Base-by-base conservation (phyloP, 2,113 vertebrate genomes). In the Archilochus colubris region DNA sequence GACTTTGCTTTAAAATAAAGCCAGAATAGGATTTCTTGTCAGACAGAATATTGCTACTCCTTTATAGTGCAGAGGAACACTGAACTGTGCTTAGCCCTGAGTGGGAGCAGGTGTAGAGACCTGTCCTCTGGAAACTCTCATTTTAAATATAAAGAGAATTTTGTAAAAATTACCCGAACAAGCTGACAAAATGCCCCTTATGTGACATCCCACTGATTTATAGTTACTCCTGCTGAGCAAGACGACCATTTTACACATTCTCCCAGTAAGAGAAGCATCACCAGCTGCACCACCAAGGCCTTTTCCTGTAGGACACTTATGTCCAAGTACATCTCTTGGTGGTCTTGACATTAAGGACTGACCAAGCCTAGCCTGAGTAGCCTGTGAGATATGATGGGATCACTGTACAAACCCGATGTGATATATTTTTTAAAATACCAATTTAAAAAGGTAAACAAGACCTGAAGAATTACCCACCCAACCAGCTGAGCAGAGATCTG, bases 1-100 rank as follows among this genome's bases (percentile, higher is more conserved):
- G 57, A 81, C 38, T 91, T 76, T 43, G 61, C 72, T 95, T 92
- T 83, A 80, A 90, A 82, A 74, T 62, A 87, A 89, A 89, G 43
- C 59, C 74, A 53, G 36, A 66, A 77, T 14, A 84, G 69, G 16
- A n/a, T 81, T 50, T 74, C 61, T 89, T 84, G 44, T 86, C 5
- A 5, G 38, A 44, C 36, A 91, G 82, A 86, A 68, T 22, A 62
- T 10, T 82, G 58, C 27, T 40, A 19, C 24, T 86, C 22, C 48
- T 57, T 69, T 70, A 61, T 9, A 76, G 40, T 33, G 43, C 46
- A 89, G 43, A 73, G n/a, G 30, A 72, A 79, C 27, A 44, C 44
- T 44, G 59, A 69, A 51, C 25, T 66, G 51, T 2, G 5, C 36
- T 66, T 58, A 70, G 64, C 12, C 19, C 25, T 40, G 33, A 70